These are phyloP conservation scores for Macrotus californicus DNA, from an alignment of 2,113 vertebrate genomes.

Conservation along the genomic window DNA sequence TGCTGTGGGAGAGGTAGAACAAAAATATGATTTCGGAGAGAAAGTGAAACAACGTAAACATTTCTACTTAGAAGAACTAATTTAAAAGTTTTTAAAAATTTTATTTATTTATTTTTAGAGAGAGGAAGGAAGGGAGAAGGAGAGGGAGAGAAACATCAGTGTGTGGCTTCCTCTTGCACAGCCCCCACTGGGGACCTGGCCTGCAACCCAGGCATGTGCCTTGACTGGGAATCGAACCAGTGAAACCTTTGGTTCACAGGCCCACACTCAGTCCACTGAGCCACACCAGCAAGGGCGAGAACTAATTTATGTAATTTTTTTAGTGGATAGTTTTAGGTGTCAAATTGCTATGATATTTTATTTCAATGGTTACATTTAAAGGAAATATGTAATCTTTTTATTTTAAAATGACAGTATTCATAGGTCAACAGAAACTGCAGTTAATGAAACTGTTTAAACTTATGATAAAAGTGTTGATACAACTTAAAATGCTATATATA, in stretches of 20 bases:
- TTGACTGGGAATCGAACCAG: too few relatives aligned
- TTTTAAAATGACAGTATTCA: constrained; percentile 19
- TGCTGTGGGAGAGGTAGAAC: background rate
- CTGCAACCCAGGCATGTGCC: too few relatives aligned
- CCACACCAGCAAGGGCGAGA: too few relatives aligned
- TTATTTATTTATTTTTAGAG: too few relatives aligned
- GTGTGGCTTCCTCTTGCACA: too few relatives aligned
- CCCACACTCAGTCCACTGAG: too few relatives aligned
- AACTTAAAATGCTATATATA: constrained; percentile 1
- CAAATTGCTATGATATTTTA: background rate
- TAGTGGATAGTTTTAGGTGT: background rate
- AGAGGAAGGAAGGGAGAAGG: too few relatives aligned
- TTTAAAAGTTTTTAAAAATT: background rate
- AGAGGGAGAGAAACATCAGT: too few relatives aligned
- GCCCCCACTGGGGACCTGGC: too few relatives aligned
- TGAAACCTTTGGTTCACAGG: too few relatives aligned
- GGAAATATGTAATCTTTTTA: background rate
- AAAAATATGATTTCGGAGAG: constrained; percentile 5
- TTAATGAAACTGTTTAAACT: background rate
- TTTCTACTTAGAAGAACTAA: background rate
- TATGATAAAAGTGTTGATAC: background rate
- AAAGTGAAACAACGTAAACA: background rate
- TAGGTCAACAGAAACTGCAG: background rate
- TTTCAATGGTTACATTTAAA: background rate
- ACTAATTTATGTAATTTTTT: background rate